A percentile compares a stretch with the other conserved stretches of the same genome.
These are phyloP conservation scores for Drosophila suzukii DNA, from an alignment of 1,140 invertebrate genomes.

Conservation along the genomic window DNA sequence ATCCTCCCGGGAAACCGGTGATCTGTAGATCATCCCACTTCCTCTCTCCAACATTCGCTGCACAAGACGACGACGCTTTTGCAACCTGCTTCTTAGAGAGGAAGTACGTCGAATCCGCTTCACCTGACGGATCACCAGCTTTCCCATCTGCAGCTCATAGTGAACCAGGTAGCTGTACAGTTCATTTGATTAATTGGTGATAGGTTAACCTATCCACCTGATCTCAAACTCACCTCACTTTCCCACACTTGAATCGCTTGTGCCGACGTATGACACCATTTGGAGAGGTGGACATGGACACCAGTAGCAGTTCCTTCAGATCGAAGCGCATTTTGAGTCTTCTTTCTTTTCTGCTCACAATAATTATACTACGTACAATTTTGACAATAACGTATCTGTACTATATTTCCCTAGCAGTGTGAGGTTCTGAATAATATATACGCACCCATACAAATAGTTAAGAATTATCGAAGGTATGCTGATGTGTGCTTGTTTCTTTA, in stretches of 20 bases:
- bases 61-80: neutral
- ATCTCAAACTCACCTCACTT: conserved; percentile 27
- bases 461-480: conserved; percentile 1
- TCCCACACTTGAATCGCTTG: conserved; percentile 24
- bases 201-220: no score
- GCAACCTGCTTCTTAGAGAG: neutral
- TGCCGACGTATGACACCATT: neutral
- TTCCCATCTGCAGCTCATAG: conserved; percentile 26
- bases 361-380: conserved; percentile 30
- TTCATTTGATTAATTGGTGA: neutral
- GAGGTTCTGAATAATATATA: neutral
- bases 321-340: conserved; percentile 43
- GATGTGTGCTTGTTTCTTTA: neutral
- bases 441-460: no score
- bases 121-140: conserved; percentile 26
- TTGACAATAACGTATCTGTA: conserved; percentile 9
- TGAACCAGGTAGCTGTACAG: conserved; percentile 34
- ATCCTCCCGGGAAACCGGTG: neutral
- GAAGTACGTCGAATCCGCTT: neutral
- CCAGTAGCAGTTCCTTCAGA: conserved; percentile 39
- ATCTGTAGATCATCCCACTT: neutral
- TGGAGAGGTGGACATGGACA: conserved; percentile 15
- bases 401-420: conserved; percentile 1
- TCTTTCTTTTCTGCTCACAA: conserved; percentile 1
- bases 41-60: neutral